Evolutionary conservation across 2,888 invertebrate genomes (phyloP).

Genomic region (Cheilosia soror): DNA sequence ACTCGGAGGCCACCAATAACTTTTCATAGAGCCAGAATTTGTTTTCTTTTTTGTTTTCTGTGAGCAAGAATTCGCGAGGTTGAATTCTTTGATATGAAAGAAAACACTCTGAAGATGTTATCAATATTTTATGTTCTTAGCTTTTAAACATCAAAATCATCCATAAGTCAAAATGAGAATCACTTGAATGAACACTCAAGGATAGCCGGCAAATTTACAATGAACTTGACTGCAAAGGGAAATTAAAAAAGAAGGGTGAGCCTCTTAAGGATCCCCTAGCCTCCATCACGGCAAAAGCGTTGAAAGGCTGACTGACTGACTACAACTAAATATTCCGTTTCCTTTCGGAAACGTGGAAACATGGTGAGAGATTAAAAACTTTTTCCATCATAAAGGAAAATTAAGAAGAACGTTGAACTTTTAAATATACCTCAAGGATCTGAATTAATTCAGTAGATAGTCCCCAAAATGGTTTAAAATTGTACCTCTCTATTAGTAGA

Average conservation of each 20-base stretch:
- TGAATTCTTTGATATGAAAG: constrained; percentile 29
- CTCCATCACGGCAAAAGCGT: too few species aligned
- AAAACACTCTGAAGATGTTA: constrained; percentile 7
- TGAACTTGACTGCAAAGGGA: constrained; percentile 37
- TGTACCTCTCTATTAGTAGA: not conserved
- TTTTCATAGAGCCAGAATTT: constrained; percentile 4
- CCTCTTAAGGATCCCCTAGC: not conserved
- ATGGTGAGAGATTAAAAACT: not conserved
- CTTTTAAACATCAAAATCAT: constrained; percentile 32
- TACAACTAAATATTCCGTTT: constrained; percentile 11
- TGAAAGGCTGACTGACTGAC: not conserved
- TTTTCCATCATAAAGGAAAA: not conserved
- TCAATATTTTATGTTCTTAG: constrained; percentile 1
- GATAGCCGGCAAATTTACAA: constrained; percentile 39
- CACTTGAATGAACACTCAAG: constrained; percentile 39
- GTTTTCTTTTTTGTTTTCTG: not conserved
- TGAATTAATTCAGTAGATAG: constrained; percentile 10
- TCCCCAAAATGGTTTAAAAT: not conserved
- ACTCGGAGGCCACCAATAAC: not conserved
- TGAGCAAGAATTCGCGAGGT: not conserved
- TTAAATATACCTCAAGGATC: not conserved
- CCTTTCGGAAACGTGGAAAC: not conserved
- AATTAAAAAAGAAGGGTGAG: constrained; percentile 32
- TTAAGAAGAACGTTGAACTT: constrained; percentile 5
- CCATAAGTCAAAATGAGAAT: constrained; percentile 19